Conservation (phyloP, 2,888 invertebrate species). For the Homarus gammarus region DNA sequence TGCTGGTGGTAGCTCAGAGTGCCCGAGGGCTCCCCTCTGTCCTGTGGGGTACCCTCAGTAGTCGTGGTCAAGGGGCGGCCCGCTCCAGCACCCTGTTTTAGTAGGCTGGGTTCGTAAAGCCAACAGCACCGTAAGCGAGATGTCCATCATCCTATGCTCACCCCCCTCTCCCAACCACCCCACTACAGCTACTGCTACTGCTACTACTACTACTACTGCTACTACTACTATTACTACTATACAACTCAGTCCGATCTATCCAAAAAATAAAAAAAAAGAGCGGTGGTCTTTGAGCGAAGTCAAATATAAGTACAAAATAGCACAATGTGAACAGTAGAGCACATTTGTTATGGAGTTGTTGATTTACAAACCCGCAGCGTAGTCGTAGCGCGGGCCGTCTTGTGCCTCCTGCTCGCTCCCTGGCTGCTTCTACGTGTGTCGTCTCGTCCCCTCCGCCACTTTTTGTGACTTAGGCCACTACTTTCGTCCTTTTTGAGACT, state of each 20-base stretch:
- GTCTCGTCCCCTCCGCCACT: slow-evolving; percentile 19
- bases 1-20: slow-evolving; percentile 58
- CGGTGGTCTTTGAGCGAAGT: slow-evolving; percentile 14
- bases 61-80: slow-evolving; percentile 56
- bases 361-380: slow-evolving; percentile 68
- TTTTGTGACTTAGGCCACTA: slow-evolving; percentile 13
- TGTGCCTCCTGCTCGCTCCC: slow-evolving; percentile 47
- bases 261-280: neutral
- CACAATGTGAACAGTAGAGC: neutral
- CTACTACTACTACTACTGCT: too few relatives aligned
- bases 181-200: slow-evolving; percentile 26
- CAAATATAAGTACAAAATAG: slow-evolving; percentile 12
- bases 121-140: slow-evolving; percentile 67
- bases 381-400: slow-evolving; percentile 57
- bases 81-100: slow-evolving; percentile 54
- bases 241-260: slow-evolving; percentile 35
- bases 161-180: slow-evolving; percentile 11
- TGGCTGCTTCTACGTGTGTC: slow-evolving; percentile 41
- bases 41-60: slow-evolving; percentile 28
- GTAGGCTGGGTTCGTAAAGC: slow-evolving; percentile 69
- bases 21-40: slow-evolving; percentile 19
- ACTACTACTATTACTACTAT: slow-evolving; percentile 9
- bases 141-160: slow-evolving; percentile 10
- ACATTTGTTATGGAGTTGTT: slow-evolving; percentile 63
- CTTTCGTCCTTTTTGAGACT: slow-evolving; percentile 43